Evolutionary conservation across 2,888 invertebrate genomes (phyloP), one percentile per base, ranked within the genome.

Genomic region (Eilema griseolum): DNA sequence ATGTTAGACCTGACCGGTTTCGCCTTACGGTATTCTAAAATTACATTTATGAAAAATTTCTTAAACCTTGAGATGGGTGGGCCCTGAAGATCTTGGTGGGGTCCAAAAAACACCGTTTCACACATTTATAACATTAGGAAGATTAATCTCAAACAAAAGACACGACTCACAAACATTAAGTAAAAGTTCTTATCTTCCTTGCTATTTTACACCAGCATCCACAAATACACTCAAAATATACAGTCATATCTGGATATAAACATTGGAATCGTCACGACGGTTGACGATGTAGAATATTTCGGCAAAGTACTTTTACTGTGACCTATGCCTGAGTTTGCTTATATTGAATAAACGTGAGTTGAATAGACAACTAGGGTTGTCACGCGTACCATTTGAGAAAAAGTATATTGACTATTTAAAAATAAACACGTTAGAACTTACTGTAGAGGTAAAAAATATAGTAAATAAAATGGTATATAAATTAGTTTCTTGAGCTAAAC

Each of bases 271-370:
- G 86, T 86, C 83, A 83, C 80, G 82, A 78, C 88, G 84, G 88
- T 92, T 93, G 92, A 93, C 93, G 92, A 94, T 93, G 93, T 90
- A 89, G 90, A 93, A 92, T 93, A 94, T 94, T 93, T 92, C 86
- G 90, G 85, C 85, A 89, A 91, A 93, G 92, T 91, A 93, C 92
- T 93, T 91, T 91, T 90, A 90, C 91, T 88, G 89, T 89, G 89
- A 92, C 91, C 92, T 92, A 90, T 90, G 92, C 86, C 89, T 92
- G 90, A 94, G 95, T 95, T 95, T 94, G 94, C 95, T 94, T 95
- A 95, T 95, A 95, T 95, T 95, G 95, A 95, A 95, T 95, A 95
- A 95, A 95, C 95, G 95, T 95, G 95, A 94, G 94, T 92, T 93
- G 95, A 95, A 95, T 95, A 93, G 93, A 89, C 83, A 80, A 74